A percentile compares a stretch with the other conserved stretches of the same genome.
Conservation (phyloP, 2,888 invertebrate genomes). For the Leistus spinibarbis region DNA sequence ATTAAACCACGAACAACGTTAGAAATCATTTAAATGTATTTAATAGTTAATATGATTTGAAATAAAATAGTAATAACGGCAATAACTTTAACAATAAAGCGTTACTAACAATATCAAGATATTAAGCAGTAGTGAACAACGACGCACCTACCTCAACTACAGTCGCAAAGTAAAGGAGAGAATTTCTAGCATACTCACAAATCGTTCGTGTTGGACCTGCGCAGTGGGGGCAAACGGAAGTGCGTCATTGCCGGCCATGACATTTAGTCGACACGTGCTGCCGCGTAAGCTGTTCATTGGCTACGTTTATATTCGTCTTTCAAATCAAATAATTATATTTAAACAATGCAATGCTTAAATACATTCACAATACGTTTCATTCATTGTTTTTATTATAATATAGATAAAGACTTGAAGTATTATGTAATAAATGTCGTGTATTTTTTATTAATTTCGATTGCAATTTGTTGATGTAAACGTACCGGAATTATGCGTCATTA, state of each 20-base stretch:
- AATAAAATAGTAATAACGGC: background rate
- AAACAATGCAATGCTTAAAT: background rate
- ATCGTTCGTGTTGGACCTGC: background rate
- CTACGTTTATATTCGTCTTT: background rate
- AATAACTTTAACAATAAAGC: background rate
- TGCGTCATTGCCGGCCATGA: slow-evolving; percentile 19
- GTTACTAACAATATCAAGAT: background rate
- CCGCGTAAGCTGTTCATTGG: background rate
- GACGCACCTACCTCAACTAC: slow-evolving; percentile 34
- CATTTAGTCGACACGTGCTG: slow-evolving; percentile 12
- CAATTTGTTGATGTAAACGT: background rate
- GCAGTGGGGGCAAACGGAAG: slow-evolving; percentile 11
- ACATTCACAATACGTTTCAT: background rate
- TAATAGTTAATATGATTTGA: background rate
- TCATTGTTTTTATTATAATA: background rate
- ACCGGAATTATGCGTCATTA: background rate
- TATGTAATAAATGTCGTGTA: background rate
- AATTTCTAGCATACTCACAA: slow-evolving; percentile 17
- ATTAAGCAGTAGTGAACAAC: background rate
- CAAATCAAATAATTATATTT: background rate
- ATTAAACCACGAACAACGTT: slow-evolving; percentile 11
- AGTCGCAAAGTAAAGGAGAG: slow-evolving; percentile 35
- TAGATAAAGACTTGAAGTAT: too few species aligned
- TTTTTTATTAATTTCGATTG: background rate
- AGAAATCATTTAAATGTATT: slow-evolving; percentile 15